Evolutionary conservation across 2,113 vertebrate species (phyloP), one percentile per base, ranked within the genome.

Genomic region (Myrmophylax atrothorax): DNA sequence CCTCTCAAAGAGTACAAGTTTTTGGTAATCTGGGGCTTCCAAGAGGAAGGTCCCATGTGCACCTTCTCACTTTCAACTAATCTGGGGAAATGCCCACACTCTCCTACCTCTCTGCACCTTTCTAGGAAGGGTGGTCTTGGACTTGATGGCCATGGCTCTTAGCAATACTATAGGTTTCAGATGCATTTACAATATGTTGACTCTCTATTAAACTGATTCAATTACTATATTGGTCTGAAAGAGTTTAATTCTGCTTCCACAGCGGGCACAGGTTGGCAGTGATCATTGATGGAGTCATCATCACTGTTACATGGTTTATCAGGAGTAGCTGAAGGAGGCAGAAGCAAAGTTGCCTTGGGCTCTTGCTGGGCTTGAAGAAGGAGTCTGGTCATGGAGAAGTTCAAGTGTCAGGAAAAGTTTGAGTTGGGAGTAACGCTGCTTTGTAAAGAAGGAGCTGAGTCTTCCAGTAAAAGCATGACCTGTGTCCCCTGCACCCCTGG

Each of bases 101-200:
- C 18, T 85, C 42, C 91, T 96, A 89, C 92, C 95, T 96, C 89
- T 95, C 60, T 83, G 44, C 94, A 79, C 82, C 84, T 94, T 94
- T 80, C 68, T 59, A 33, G n/a, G 58, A 96, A 26, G 72, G 68
- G 68, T 83, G 83, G 47, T 63, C 63, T 95, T 73, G 13, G 38
- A 37, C 53, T 70, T 11, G 15, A 7, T 66, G 68, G 80, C 79
- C 60, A 49, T 3, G 1, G 53, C 84, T 44, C 29, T 63, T 59
- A 77, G 84, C 79, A 78, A 38, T 62, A 72, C 52, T 44, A 17
- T 82, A 80, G 42, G 46, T 53, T 84, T 69, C 23, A 12, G 64
- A 58, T 92, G 37, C 53, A 24, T 84, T 82, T 70, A 46, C 67
- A 72, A 17, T 52, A 72, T 25, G 24, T 31, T 84, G 56, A 56